Evolutionary conservation across 2,888 invertebrate genomes (phyloP), one percentile per base, ranked within the genome.

Genomic region (Brachynemurus nebulosus): DNA sequence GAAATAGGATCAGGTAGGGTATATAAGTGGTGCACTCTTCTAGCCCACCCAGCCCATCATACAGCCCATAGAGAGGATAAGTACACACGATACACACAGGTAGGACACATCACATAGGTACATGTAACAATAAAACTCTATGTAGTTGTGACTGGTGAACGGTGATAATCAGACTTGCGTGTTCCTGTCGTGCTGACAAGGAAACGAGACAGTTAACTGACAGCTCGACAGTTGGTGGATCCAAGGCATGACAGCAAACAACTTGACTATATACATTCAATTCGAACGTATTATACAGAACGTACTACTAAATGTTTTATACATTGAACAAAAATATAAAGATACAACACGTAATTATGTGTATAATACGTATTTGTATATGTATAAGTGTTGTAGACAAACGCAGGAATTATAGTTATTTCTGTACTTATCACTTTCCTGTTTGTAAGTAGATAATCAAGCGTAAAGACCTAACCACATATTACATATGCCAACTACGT

Each of bases 191-290:
- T 55, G 58, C 59, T 61, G 61, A 59, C 60, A 59, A 60, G 61
- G 60, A 61, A 69, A 68, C 67, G 62, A 68, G 69, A 68, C 69
- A 67, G 67, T 58, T 63, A 67, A 69, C 66, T 69, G 69, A 67
- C 69, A 66, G 66, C 61, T 57, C 60, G 66, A 64, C 67, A 64
- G 63, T 64, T 61, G 63, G 59, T 65, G 57, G 64, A 55, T 54
- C 55, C 61, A 59, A 61, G 60, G 61, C 21, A 61, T 61, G 63
- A 60, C 63, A 62, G 60, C 27, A 43, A 57, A 59, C 66, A 67
- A 67, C 66, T 64, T 64, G 63, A 62, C 63, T 61, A 58, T 59
- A 30, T 30, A 14, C 14, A 30, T 12, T 12, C 14, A 30, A 12
- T 30, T 30, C 30, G 30, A 12, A 12, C 14, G 14, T 30, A 30